These are phyloP conservation scores for Hylaea fasciaria DNA, from an alignment of 2,888 invertebrate genomes.

Conservation along the genomic window DNA sequence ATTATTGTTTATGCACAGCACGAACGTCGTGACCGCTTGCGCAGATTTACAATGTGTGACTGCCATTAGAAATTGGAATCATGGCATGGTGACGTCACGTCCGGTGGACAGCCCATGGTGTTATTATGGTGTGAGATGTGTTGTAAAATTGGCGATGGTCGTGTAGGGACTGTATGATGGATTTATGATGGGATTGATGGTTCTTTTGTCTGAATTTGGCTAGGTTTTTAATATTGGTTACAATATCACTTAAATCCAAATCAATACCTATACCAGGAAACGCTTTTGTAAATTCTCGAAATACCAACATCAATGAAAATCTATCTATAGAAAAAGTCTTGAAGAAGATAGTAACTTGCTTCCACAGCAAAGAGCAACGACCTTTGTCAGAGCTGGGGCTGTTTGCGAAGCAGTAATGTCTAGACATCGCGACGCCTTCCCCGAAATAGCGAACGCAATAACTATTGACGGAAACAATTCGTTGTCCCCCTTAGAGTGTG, in stretches of 20 bases:
- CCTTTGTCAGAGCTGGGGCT: conserved; percentile 4
- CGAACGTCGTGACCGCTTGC: conserved; percentile 46
- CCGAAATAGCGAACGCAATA: conserved; percentile 9
- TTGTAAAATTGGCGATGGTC: conserved; percentile 11
- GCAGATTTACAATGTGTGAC: conserved; percentile 58
- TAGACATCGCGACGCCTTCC: conserved; percentile 31
- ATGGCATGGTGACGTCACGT: conserved; percentile 58
- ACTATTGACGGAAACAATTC: conserved; percentile 2
- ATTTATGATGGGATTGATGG: neutral
- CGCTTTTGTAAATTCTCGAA: too few relatives aligned
- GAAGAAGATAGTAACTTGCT: too few relatives aligned
- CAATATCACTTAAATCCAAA: too few relatives aligned
- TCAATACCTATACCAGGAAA: too few relatives aligned
- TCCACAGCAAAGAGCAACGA: conserved; percentile 11
- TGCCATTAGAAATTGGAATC: conserved; percentile 56
- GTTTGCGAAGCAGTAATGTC: conserved; percentile 33
- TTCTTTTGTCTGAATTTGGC: neutral
- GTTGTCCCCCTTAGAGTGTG: neutral
- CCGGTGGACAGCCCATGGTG: conserved; percentile 48
- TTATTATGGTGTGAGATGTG: conserved; percentile 31
- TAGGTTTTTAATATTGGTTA: neutral
- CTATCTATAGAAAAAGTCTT: too few relatives aligned
- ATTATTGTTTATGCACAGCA: conserved; percentile 38
- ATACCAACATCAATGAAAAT: too few relatives aligned
- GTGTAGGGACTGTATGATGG: neutral